Conservation (phyloP, 2,888 invertebrate species). For the Eupeodes latifasciatus region DNA sequence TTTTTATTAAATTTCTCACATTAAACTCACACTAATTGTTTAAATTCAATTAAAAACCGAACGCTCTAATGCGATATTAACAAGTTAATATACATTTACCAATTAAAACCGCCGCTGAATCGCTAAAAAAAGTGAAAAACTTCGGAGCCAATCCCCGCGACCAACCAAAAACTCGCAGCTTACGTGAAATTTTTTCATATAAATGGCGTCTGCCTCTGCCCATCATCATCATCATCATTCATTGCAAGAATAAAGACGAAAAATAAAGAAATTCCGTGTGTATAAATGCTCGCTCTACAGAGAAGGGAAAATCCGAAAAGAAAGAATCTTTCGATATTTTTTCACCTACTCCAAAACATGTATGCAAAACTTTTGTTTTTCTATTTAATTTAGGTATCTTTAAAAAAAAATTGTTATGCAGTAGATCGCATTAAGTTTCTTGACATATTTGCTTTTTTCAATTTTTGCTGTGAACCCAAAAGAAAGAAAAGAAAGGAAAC, state of each 20-base stretch:
- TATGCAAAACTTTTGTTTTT: constrained; percentile 66
- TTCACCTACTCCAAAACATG: constrained; percentile 62
- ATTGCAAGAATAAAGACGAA: constrained; percentile 50
- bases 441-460: constrained; percentile 48
- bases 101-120: constrained; percentile 58
- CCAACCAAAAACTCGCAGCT: constrained; percentile 64
- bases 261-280: constrained; percentile 44
- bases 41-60: constrained; percentile 68
- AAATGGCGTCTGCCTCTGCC: constrained; percentile 72
- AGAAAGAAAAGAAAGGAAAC: constrained; percentile 44
- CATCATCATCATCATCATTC: constrained; percentile 11
- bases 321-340: constrained; percentile 62
- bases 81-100: constrained; percentile 56
- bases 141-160: constrained; percentile 55
- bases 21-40: constrained; percentile 84
- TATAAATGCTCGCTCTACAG: constrained; percentile 69
- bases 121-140: constrained; percentile 62
- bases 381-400: constrained; percentile 66
- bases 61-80: constrained; percentile 61
- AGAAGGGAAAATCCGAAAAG: constrained; percentile 61
- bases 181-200: constrained; percentile 72
- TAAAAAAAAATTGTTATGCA: constrained; percentile 39
- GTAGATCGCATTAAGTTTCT: constrained; percentile 62
- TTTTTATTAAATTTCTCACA: constrained; percentile 84
- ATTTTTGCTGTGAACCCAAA: constrained; percentile 42